A percentile compares a stretch with the other conserved stretches of the same genome.
Conservation (phyloP, 1,140 invertebrate species). For the Aricia agestis region DNA sequence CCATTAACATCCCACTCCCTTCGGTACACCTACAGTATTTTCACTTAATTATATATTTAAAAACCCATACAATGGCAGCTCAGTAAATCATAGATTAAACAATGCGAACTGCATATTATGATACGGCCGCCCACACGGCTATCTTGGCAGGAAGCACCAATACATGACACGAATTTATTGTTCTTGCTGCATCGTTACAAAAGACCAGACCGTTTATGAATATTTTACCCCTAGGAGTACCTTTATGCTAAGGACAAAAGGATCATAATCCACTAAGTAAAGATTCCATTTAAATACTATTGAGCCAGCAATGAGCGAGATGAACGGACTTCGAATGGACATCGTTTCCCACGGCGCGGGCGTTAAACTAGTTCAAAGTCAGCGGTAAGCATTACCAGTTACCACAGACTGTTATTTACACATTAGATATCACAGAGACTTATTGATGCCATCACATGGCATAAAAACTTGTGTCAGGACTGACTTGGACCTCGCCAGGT, state of each 20-base stretch:
- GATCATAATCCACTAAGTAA: too few species aligned
- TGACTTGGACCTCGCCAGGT: too few species aligned
- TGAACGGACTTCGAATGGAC: neutral
- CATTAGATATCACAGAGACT: neutral
- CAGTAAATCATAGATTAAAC: neutral
- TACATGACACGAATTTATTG: constrained; percentile 38
- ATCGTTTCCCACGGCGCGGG: constrained; percentile 44
- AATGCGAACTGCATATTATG: constrained; percentile 24
- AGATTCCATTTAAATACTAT: constrained; percentile 32
- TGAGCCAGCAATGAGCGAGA: constrained; percentile 12
- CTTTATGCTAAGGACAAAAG: too few species aligned
- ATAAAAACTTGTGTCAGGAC: too few species aligned
- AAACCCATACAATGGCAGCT: neutral
- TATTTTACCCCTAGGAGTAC: too few species aligned
- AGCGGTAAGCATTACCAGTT: constrained; percentile 18
- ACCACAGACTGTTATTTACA: neutral
- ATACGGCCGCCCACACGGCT: constrained; percentile 47
- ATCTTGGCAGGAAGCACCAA: constrained; percentile 47
- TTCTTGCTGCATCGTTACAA: constrained; percentile 40
- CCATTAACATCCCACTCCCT: neutral
- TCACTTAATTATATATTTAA: neutral
- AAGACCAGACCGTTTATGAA: constrained; percentile 23
- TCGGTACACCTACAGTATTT: neutral
- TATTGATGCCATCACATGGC: neutral
- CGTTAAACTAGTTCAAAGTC: constrained; percentile 40